Evolutionary conservation across 2,888 invertebrate species (phyloP), one percentile per base, ranked within the genome.

Genomic region (Leptopilina drosophilae): DNA sequence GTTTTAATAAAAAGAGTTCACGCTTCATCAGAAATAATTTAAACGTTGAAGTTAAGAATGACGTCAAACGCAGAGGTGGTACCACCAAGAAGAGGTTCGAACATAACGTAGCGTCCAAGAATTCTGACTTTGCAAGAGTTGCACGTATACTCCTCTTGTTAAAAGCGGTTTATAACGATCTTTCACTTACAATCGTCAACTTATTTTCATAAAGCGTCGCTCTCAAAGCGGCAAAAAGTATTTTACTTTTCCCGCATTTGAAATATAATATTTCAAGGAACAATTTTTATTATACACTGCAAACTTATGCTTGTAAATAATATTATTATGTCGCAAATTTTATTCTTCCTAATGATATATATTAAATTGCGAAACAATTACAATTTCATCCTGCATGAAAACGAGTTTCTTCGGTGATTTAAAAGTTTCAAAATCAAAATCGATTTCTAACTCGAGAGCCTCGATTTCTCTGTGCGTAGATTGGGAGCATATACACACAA

Each of bases 31-130:
- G 56, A 56, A 42, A 42, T 42, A 42, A 42, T 42, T 73, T 53
- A 73, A 73, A 53, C 73, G 56, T 73, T 56, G 53, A 67, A 73
- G 73, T 73, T 73, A 73, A 73, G 56, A 33, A 73, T 73, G 69
- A 53, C 69, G 53, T 26, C 69, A 53, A 56, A 73, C 69, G 53
- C 4, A 73, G 69, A 26, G 53, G 53, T 3, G 3, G 5, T 33
- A 33, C 33, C 53, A 73, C 20, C 33, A 53, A 53, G 53, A 20
- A 53, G 53, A 69, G 53, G 49, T 53, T 69, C 53, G 15, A 73
- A 73, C 69, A 33, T 26, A 20, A 20, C 20, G 73, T 33, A 5
- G 33, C 33, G 33, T 33, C 3, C 33, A 20, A 20, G 20, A 20
- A 20, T 20, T 20, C 20, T 20, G 73, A 59, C 33, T 73, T 53